phyloP scores from a whole-genome alignment of 2,888 invertebrate species.

The Helleia helle region DNA sequence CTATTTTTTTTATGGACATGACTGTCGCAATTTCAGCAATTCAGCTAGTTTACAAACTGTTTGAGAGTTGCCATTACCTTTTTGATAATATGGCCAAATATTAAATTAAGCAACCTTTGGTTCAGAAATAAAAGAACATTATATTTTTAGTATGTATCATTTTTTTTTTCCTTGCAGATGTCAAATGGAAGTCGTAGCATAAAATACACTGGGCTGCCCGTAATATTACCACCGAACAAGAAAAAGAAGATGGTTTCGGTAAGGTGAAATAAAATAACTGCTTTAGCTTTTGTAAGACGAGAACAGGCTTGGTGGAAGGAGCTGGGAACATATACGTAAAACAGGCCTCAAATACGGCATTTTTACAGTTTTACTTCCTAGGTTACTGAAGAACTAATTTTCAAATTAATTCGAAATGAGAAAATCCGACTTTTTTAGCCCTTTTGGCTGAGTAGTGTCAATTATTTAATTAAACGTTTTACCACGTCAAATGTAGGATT shows the following conservation, averaged over 20 bases:
- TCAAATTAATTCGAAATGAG: too few relatives aligned
- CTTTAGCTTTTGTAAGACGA: not conserved
- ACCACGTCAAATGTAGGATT: too few relatives aligned
- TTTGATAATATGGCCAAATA: too few relatives aligned
- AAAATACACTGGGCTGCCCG: not conserved
- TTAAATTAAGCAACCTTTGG: too few relatives aligned
- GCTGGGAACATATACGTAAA: not conserved
- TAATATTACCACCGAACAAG: slow-evolving; percentile 1
- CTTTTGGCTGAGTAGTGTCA: too few relatives aligned
- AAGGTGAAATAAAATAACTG: not conserved
- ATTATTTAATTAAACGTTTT: too few relatives aligned
- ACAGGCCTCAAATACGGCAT: not conserved
- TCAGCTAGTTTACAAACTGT: too few relatives aligned
- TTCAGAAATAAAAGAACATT: not conserved
- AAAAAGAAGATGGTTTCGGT: slow-evolving; percentile 3
- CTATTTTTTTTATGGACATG: too few relatives aligned
- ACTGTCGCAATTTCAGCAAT: too few relatives aligned
- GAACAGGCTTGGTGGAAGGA: not conserved
- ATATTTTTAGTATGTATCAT: not conserved
- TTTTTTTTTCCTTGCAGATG: not conserved
- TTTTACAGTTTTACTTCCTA: not conserved
- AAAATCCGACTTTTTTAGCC: too few relatives aligned
- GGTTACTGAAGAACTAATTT: not conserved
- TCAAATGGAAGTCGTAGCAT: slow-evolving; percentile 3
- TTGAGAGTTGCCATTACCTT: too few relatives aligned